Conservation (phyloP, 2,797 vertebrate species). For the Fringilla coelebs region DNA sequence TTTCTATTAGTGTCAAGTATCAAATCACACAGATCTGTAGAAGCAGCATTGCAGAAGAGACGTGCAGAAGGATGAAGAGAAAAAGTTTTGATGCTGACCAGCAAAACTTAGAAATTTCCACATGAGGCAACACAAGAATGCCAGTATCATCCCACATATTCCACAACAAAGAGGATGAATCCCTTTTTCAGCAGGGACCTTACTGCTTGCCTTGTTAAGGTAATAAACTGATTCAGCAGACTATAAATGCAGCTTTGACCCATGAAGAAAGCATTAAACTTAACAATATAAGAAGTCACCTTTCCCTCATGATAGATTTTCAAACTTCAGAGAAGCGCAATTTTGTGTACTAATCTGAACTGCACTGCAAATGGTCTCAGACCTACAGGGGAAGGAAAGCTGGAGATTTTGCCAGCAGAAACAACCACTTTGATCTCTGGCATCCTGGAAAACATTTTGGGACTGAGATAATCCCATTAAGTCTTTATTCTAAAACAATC, state of each 20-base stretch:
- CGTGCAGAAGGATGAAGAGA: not conserved
- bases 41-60: not conserved
- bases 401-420: not conserved
- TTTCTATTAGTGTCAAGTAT: constrained; percentile 9
- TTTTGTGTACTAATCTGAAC: not conserved
- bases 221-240: not conserved
- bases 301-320: not conserved
- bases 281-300: not conserved
- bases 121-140: not conserved
- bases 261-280: not conserved
- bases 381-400: not conserved
- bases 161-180: constrained; percentile 13
- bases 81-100: not conserved
- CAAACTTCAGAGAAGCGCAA: not conserved
- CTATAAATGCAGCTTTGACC: not conserved
- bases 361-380: not conserved
- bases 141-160: not conserved
- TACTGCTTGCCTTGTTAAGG: not conserved
- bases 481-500: not conserved
- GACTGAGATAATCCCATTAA: constrained; percentile 4
- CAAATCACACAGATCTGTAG: constrained; percentile 9
- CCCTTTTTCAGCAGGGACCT: not conserved
- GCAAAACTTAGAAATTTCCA: not conserved
- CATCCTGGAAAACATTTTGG: not conserved
- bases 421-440: not conserved